phyloP scores from a whole-genome alignment of 2,113 vertebrate genomes.

The Hydrochoerus hydrochaeris region DNA sequence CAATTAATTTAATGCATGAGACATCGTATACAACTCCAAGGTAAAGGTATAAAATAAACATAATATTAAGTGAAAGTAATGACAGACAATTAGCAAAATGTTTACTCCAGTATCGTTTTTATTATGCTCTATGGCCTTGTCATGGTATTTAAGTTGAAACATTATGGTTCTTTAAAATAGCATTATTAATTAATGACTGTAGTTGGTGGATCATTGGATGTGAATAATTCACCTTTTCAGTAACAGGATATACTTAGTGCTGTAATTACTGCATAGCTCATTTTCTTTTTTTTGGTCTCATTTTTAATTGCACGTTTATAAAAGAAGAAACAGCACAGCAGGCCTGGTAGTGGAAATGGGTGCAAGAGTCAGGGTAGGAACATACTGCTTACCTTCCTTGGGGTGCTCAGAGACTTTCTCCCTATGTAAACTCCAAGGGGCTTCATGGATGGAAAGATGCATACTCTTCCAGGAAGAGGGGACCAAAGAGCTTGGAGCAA shows the following conservation, averaged over 20 bases:
- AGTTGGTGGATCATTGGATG: background rate
- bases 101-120: background rate
- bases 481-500: too few relatives aligned
- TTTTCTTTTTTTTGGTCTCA: background rate
- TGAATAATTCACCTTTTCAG: background rate
- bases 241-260: background rate
- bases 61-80: background rate
- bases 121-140: background rate
- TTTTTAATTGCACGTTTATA: background rate
- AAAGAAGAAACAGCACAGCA: background rate
- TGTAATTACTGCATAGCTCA: background rate
- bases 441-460: background rate
- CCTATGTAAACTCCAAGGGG: background rate
- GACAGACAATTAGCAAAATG: background rate
- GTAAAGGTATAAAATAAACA: background rate
- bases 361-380: background rate
- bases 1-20: slow-evolving; percentile 52
- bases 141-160: background rate
- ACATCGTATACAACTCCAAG: background rate
- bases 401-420: background rate
- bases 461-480: background rate
- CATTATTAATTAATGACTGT: background rate
- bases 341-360: background rate
- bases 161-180: background rate
- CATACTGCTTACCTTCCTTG: background rate